Evolutionary conservation across 2,888 invertebrate species (phyloP).

Genomic region (Axea sp.): DNA sequence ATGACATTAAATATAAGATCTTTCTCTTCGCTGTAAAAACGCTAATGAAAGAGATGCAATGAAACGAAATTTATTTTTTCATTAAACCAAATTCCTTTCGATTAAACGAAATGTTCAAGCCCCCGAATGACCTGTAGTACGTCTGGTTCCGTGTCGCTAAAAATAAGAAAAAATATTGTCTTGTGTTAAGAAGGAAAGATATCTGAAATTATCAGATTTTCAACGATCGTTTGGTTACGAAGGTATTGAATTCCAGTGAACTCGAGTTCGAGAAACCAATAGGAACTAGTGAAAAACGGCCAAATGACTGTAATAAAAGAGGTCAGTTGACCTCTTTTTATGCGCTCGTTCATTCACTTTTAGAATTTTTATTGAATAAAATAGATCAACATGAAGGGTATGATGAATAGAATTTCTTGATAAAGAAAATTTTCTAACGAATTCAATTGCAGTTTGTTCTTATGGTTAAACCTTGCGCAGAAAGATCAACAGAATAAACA

Average conservation of each 20-base stretch:
- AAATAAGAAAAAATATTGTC: constrained; percentile 35
- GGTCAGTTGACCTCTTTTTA: constrained; percentile 51
- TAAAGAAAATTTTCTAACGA: constrained; percentile 6
- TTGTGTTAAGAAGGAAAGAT: constrained; percentile 35
- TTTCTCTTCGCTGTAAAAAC: too few relatives aligned
- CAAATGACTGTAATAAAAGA: constrained; percentile 48
- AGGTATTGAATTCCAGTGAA: constrained; percentile 41
- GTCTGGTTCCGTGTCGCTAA: constrained; percentile 3
- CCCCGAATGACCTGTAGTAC: constrained; percentile 1
- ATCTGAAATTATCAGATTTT: constrained; percentile 44
- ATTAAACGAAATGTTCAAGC: constrained; percentile 3
- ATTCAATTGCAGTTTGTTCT: constrained; percentile 18
- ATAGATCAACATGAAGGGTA: constrained; percentile 20
- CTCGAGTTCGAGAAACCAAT: constrained; percentile 39
- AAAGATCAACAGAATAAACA: not conserved
- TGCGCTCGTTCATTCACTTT: constrained; percentile 47
- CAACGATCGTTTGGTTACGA: constrained; percentile 8
- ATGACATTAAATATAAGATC: too few relatives aligned
- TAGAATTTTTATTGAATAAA: constrained; percentile 42
- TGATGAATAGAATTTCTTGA: constrained; percentile 20
- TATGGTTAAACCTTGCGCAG: not conserved
- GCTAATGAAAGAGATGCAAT: constrained; percentile 9
- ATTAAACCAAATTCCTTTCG: constrained; percentile 11
- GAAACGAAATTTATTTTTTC: constrained; percentile 27
- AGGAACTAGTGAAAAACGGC: constrained; percentile 44